phyloP scores from a whole-genome alignment of 2,113 vertebrate genomes.

The Protobothrops flavoviridis region DNA sequence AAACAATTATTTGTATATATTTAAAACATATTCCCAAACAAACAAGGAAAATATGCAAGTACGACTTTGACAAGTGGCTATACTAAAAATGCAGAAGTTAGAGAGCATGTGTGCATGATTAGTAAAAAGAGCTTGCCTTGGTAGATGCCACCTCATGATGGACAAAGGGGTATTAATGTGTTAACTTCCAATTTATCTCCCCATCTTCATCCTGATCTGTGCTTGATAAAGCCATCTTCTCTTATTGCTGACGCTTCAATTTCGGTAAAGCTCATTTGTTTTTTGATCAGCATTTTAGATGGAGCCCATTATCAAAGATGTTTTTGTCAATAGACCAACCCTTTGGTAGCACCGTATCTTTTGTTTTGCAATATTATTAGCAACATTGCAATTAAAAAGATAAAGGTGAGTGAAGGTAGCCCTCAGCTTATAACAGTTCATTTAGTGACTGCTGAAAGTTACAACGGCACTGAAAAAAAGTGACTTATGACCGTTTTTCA shows the following conservation, averaged over 20 bases:
- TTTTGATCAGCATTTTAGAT: conserved; percentile 6
- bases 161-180: neutral
- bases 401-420: no score
- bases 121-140: neutral
- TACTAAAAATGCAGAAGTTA: neutral
- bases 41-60: neutral
- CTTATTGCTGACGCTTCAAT: neutral
- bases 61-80: neutral
- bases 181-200: neutral
- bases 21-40: neutral
- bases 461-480: no score
- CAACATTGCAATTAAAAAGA: no score
- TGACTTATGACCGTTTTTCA: no score
- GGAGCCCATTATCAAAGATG: conserved; percentile 48
- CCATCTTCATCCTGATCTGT: neutral
- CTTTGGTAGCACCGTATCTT: conserved; percentile 53
- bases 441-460: no score
- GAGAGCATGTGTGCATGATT: neutral
- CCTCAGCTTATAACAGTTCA: no score
- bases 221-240: fast-evolving
- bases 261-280: neutral
- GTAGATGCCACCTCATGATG: neutral
- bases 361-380: no score
- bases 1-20: neutral
- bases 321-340: conserved; percentile 27